These are phyloP conservation scores for Perizoma affinitatum DNA, from an alignment of 2,888 invertebrate species.

Conservation along the genomic window DNA sequence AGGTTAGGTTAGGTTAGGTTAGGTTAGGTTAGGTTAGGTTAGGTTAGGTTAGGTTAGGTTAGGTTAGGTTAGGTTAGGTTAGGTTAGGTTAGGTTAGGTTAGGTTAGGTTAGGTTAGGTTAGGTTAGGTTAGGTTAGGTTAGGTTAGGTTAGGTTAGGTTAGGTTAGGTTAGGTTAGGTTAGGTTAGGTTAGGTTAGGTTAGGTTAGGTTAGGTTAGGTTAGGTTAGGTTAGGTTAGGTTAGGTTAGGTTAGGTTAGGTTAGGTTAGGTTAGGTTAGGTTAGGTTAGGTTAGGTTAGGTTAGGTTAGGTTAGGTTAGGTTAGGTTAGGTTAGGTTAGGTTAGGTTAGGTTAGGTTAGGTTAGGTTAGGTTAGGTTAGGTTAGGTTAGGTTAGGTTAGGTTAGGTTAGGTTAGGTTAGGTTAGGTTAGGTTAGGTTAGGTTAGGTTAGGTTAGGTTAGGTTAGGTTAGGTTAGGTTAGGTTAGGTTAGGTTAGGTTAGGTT, in stretches of 20 bases:
- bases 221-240: slow-evolving; percentile 29
- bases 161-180: slow-evolving; percentile 38
- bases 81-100: slow-evolving; percentile 1
- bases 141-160: slow-evolving; percentile 35
- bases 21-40: slow-evolving; percentile 1
- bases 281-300: slow-evolving; percentile 33
- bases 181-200: slow-evolving; percentile 38
- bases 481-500: slow-evolving; percentile 40
- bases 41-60: slow-evolving; percentile 1
- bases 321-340: slow-evolving; percentile 34
- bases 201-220: slow-evolving; percentile 34
- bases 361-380: slow-evolving; percentile 34
- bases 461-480: slow-evolving; percentile 38
- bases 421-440: slow-evolving; percentile 40
- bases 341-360: slow-evolving; percentile 34
- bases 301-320: slow-evolving; percentile 33
- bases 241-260: slow-evolving; percentile 31
- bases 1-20: slow-evolving; percentile 1
- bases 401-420: slow-evolving; percentile 39
- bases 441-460: slow-evolving; percentile 38
- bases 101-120: slow-evolving; percentile 1
- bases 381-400: slow-evolving; percentile 36
- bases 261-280: slow-evolving; percentile 31
- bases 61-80: slow-evolving; percentile 1
- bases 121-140: slow-evolving; percentile 10